These are phyloP conservation scores for Coendou prehensilis DNA, from an alignment of 2,797 vertebrate genomes.

Conservation along the genomic window DNA sequence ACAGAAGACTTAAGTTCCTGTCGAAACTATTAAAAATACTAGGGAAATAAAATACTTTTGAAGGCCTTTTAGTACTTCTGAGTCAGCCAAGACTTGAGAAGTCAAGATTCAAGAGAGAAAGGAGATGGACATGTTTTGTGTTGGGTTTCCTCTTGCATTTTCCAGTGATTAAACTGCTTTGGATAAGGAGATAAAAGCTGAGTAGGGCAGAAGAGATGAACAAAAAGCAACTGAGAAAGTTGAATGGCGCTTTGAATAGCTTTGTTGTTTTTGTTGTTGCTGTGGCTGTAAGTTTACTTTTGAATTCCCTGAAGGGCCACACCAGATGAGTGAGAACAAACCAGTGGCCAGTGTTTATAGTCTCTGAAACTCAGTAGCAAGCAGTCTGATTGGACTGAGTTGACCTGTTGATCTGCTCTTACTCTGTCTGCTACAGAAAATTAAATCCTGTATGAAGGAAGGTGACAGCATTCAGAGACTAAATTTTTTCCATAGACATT, in stretches of 20 bases:
- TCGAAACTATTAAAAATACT: not conserved
- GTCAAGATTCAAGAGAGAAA: not conserved
- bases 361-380: not conserved
- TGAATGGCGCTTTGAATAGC: not conserved
- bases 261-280: not conserved
- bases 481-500: not conserved
- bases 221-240: not conserved
- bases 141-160: constrained; percentile 15
- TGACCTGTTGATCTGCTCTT: not conserved
- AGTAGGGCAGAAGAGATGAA: not conserved
- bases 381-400: not conserved
- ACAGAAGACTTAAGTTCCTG: not conserved
- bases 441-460: constrained; percentile 13
- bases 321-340: not conserved
- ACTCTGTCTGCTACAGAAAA: constrained; percentile 5
- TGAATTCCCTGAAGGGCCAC: not conserved
- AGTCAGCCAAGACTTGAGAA: not conserved
- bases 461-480: not conserved
- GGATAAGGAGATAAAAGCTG: not conserved
- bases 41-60: constrained; percentile 6
- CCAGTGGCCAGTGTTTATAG: not conserved
- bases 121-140: not conserved
- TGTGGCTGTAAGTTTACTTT: not conserved
- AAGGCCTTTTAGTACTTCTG: not conserved
- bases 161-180: not conserved